These are phyloP conservation scores for Esperia sulphurella DNA, from an alignment of 2,888 invertebrate genomes.

Conservation along the genomic window DNA sequence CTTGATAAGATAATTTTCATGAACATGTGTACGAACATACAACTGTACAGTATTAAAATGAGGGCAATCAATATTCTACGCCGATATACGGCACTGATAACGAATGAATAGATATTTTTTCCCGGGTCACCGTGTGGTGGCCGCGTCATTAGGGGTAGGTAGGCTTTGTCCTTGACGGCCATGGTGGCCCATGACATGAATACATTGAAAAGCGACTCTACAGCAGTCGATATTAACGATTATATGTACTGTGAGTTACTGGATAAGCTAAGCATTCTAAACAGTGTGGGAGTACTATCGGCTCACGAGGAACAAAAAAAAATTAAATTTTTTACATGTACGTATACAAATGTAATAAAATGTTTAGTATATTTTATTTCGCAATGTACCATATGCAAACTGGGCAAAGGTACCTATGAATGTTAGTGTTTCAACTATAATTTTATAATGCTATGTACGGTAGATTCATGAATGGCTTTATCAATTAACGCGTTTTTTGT, in stretches of 20 bases:
- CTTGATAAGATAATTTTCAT: constrained; percentile 2
- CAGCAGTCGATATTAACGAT: not conserved
- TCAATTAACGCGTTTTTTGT: no score
- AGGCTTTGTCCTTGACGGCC: constrained; percentile 13
- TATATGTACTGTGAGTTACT: not conserved
- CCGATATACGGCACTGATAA: constrained; percentile 27
- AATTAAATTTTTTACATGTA: no score
- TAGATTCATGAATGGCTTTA: not conserved
- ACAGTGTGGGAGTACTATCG: no score
- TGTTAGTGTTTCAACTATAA: no score
- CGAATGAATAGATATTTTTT: constrained; percentile 19
- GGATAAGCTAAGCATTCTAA: no score
- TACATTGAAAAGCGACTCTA: constrained; percentile 14
- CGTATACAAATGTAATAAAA: not conserved
- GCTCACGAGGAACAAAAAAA: no score
- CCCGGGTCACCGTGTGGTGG: constrained; percentile 12
- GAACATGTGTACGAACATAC: not conserved
- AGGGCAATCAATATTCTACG: constrained; percentile 42
- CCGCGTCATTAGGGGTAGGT: constrained; percentile 22
- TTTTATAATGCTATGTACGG: no score
- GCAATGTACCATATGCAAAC: not conserved
- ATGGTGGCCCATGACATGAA: constrained; percentile 20
- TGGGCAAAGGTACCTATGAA: no score
- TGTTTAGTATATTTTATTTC: not conserved
- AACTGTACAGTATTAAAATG: constrained; percentile 24